phyloP scores from a whole-genome alignment of 1,140 invertebrate species.

The Uloborus diversus region DNA sequence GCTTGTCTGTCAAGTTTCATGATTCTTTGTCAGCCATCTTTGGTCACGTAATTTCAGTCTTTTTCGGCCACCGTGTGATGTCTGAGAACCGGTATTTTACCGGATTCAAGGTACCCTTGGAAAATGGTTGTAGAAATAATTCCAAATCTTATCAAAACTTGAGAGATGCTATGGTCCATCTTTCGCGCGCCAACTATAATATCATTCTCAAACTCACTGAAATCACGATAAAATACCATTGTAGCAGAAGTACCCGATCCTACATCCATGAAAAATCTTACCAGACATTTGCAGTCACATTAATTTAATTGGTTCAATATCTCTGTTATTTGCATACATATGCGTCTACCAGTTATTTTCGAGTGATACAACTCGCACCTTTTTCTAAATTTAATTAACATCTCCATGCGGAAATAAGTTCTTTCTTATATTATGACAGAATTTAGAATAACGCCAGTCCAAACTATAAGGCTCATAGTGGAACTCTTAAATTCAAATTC shows the following conservation, averaged over 20 bases:
- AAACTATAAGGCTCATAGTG: too few relatives aligned
- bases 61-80: neutral
- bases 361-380: too few relatives aligned
- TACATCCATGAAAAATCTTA: neutral
- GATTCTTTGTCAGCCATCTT: neutral
- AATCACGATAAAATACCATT: neutral
- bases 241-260: neutral
- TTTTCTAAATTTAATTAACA: too few relatives aligned
- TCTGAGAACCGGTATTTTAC: neutral
- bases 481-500: too few relatives aligned
- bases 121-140: neutral
- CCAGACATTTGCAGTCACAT: neutral
- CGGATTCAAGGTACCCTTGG: neutral
- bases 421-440: too few relatives aligned
- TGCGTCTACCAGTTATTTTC: neutral
- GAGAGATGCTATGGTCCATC: neutral
- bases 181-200: neutral
- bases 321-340: neutral
- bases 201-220: neutral
- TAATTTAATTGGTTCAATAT: neutral
- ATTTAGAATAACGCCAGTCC: too few relatives aligned
- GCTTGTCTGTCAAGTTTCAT: neutral
- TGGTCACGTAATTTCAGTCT: neutral
- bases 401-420: too few relatives aligned
- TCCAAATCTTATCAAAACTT: neutral